Evolutionary conservation across 2,888 invertebrate genomes (phyloP).

Genomic region (Sinelater perroti): DNA sequence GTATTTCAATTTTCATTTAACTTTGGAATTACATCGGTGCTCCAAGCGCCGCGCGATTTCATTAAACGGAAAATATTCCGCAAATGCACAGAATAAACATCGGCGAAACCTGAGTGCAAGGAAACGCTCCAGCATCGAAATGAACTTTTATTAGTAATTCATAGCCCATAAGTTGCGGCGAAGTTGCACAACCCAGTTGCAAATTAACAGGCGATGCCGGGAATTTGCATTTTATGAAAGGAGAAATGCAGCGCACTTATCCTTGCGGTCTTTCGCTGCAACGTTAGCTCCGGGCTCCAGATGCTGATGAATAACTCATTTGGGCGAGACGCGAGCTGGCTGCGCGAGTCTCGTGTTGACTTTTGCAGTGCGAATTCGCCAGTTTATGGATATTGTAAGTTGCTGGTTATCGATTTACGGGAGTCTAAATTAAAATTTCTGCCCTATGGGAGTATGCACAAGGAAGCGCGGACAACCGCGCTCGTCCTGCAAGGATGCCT

Average conservation of each 20-base stretch:
- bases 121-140: conserved; percentile 6
- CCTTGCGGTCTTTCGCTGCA: conserved; percentile 19
- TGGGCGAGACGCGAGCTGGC: conserved; percentile 5
- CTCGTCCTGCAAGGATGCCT: background rate
- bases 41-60: too few species aligned
- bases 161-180: conserved; percentile 2
- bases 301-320: conserved; percentile 22
- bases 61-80: too few species aligned
- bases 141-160: conserved; percentile 4
- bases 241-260: conserved; percentile 19
- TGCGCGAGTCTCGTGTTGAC: conserved; percentile 7
- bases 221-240: conserved; percentile 22
- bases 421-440: background rate
- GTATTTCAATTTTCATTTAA: too few species aligned
- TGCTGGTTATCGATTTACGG: background rate
- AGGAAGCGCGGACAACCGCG: background rate
- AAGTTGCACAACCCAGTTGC: conserved; percentile 10
- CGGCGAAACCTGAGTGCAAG: background rate
- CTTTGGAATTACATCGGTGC: too few species aligned
- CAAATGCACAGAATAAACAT: too few species aligned
- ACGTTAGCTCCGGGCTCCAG: conserved; percentile 21
- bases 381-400: background rate
- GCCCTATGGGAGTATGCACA: background rate
- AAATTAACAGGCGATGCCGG: conserved; percentile 12
- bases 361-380: background rate